These are phyloP conservation scores for Stenodera caucasica DNA, from an alignment of 2,888 invertebrate genomes.

Conservation along the genomic window DNA sequence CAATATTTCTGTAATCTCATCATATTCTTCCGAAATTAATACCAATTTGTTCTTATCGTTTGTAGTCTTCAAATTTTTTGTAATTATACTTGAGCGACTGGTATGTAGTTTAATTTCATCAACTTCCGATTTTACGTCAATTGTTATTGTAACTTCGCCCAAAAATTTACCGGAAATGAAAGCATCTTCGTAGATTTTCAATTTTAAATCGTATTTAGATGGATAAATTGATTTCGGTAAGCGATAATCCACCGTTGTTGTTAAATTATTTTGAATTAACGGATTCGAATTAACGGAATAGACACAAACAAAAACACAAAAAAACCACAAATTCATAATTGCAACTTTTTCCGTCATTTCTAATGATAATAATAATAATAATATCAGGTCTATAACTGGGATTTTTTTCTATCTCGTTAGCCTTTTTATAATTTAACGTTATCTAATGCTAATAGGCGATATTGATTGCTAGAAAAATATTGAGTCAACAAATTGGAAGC, in stretches of 20 bases:
- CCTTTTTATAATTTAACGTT: background rate
- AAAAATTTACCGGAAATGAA: background rate
- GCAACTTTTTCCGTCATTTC: background rate
- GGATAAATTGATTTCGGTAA: background rate
- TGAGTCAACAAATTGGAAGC: background rate
- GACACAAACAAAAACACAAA: background rate
- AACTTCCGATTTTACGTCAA: background rate
- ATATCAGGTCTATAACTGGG: background rate
- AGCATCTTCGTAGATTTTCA: background rate
- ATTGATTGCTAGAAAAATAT: background rate
- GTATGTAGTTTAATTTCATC: background rate
- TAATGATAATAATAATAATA: background rate
- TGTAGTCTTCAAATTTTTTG: background rate
- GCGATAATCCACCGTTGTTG: background rate
- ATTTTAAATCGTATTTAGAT: background rate
- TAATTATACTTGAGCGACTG: background rate
- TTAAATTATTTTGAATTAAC: background rate
- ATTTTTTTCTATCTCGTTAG: background rate
- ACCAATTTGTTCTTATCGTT: background rate
- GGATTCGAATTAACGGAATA: background rate
- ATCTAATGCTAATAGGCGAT: background rate
- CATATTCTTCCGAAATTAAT: background rate
- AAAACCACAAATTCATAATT: background rate
- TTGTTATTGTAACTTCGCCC: background rate
- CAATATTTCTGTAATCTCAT: background rate